Evolutionary conservation across 1,140 invertebrate genomes (phyloP).

Genomic region (Rhopalosiphum padi): DNA sequence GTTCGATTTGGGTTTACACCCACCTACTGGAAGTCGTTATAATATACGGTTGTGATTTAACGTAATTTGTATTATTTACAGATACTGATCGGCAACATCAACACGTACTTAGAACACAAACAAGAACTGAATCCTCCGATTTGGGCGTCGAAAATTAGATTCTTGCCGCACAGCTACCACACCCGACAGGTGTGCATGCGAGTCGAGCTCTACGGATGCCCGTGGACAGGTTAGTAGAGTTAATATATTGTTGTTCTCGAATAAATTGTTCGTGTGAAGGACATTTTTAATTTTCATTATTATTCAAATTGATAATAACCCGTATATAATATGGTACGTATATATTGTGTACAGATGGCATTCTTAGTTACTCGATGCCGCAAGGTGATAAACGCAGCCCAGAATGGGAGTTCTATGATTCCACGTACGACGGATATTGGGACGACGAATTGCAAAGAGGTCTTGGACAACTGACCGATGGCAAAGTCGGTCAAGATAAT

Average conservation of each 20-base stretch:
- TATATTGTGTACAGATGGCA: slow-evolving; percentile 69
- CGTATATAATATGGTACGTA: not conserved
- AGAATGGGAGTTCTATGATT: slow-evolving; percentile 79
- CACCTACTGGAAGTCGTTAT: not conserved
- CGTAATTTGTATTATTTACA: slow-evolving; percentile 65
- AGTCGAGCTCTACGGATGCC: slow-evolving; percentile 79
- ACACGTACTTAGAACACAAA: slow-evolving; percentile 81
- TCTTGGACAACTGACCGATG: slow-evolving; percentile 77
- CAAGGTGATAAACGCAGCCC: slow-evolving; percentile 77
- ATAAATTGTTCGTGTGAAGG: slow-evolving; percentile 8
- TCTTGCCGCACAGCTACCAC: slow-evolving; percentile 78
- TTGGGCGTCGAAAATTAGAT: slow-evolving; percentile 76
- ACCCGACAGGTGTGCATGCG: slow-evolving; percentile 80
- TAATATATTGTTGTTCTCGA: not conserved
- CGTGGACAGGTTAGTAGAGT: slow-evolving; percentile 70
- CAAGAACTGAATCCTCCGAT: slow-evolving; percentile 76
- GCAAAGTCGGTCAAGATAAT: slow-evolving; percentile 73
- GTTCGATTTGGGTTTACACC: not conserved
- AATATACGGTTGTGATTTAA: not conserved
- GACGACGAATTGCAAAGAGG: slow-evolving; percentile 71
- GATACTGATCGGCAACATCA: slow-evolving; percentile 81
- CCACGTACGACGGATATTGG: slow-evolving; percentile 79
- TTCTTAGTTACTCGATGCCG: slow-evolving; percentile 82
- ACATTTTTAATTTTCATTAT: slow-evolving; percentile 27
- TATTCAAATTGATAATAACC: not conserved